phyloP scores from a whole-genome alignment of 1,140 invertebrate species.

The Drosophila busckii region DNA sequence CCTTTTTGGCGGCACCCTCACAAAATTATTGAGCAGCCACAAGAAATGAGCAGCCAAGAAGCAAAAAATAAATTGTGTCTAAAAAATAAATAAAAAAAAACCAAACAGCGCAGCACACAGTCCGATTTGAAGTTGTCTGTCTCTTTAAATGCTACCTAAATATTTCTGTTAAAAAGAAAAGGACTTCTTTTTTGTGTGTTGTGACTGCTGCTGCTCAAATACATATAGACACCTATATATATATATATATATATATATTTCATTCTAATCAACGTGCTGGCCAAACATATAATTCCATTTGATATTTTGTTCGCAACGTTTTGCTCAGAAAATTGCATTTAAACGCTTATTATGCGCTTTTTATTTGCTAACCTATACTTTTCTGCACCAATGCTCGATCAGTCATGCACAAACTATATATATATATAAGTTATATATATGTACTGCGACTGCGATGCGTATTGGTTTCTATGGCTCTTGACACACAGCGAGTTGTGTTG shows the following conservation, averaged over 20 bases:
- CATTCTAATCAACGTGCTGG: constrained; percentile 70
- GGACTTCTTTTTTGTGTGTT: constrained; percentile 42
- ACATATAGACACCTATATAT: constrained; percentile 4
- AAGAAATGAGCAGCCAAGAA: constrained; percentile 34
- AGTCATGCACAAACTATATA: constrained; percentile 57
- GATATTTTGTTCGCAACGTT: constrained; percentile 59
- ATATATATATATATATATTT: constrained; percentile 42
- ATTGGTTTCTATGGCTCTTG: constrained; percentile 13
- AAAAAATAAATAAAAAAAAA: constrained; percentile 4
- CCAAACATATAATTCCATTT: constrained; percentile 75
- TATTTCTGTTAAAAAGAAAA: constrained; percentile 62
- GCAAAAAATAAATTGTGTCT: not conserved
- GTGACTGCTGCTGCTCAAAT: not conserved
- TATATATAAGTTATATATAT: constrained; percentile 3
- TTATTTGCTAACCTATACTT: constrained; percentile 77
- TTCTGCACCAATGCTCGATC: constrained; percentile 50
- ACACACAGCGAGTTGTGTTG: not conserved
- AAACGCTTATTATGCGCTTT: constrained; percentile 78
- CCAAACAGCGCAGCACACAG: constrained; percentile 14
- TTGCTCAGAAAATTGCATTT: constrained; percentile 78
- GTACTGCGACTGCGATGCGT: not conserved
- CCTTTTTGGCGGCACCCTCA: constrained; percentile 78
- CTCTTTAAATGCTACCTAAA: constrained; percentile 69
- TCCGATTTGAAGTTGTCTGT: constrained; percentile 54
- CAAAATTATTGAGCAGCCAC: constrained; percentile 75